Evolutionary conservation across 2,113 vertebrate species (phyloP), one percentile per base, ranked within the genome.

Genomic region (Mesoclemmys tuberculata): DNA sequence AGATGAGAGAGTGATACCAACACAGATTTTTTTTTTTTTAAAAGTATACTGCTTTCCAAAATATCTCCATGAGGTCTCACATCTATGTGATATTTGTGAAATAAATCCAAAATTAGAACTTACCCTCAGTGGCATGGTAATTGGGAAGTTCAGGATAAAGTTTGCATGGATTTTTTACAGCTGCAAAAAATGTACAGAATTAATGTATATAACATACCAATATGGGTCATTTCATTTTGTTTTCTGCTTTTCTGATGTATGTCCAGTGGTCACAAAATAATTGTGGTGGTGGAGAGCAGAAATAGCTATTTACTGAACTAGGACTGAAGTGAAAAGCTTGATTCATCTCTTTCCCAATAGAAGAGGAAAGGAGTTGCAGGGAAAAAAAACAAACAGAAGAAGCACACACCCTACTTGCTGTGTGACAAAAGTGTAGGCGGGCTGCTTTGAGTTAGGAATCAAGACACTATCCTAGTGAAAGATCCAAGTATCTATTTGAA

Each of bases 141-240:
- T 38, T 95, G 52, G 98, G 88, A 94, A 98, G 98, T 56, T 98
- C 98, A 83, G 98, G 98, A 88, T 98, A 98, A 90, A 98, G 97
- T 58, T 94, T 98, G 52, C 93, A 92, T 48, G 97, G 94, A 51
- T 92, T 97, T 93, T 96, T 97, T 89, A 90, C 92, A 92, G 93
- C 98, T 98, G 89, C 21, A 96, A 85, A 95, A 41, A 94, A 93
- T 83, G 56, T 19, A 68, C 87, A 90, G 13, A 3, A 93, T 16
- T 51, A 91, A 80, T 4, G 87, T 49, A 54, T 3, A 85, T 5
- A 11, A 52, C 24, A 75, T 29, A 55, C 13, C 77, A 89, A 78
- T 6, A 14, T 21, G 29, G 4, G 10, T 12, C 68, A 35, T 22
- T 85, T 5, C 38, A 82, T 64, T 84, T 80, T 3, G 1, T 61